phyloP scores from a whole-genome alignment of 2,113 vertebrate species.

The Hemichromis elongatus region DNA sequence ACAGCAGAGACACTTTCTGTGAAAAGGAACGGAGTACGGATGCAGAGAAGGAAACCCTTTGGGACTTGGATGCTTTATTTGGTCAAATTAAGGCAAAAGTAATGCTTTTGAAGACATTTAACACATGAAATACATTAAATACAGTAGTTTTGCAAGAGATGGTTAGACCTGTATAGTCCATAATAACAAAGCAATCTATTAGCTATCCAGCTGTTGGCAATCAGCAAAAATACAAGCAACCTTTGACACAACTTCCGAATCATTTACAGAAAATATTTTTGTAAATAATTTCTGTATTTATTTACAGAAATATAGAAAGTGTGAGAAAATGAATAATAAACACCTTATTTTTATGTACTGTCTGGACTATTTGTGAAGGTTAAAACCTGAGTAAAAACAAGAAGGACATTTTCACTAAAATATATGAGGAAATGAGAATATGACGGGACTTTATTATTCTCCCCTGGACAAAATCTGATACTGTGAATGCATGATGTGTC shows the following conservation, averaged over 20 bases:
- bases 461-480: neutral
- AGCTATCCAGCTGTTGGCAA: neutral
- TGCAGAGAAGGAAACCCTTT: neutral
- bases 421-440: neutral
- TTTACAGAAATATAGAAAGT: neutral
- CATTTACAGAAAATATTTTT: too few relatives aligned
- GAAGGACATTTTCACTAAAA: neutral
- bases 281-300: neutral
- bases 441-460: neutral
- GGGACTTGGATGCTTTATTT: neutral
- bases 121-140: neutral
- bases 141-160: neutral
- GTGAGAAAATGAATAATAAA: neutral
- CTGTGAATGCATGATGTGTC: neutral
- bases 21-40: neutral
- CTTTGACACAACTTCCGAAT: neutral
- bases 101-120: neutral
- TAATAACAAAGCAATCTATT: neutral
- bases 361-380: neutral
- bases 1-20: neutral
- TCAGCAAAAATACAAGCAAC: neutral
- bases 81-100: neutral
- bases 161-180: neutral
- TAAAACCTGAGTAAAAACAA: neutral
- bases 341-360: neutral